Evolutionary conservation across 2,888 invertebrate genomes (phyloP), one percentile per base, ranked within the genome.

Genomic region (Spodoptera picta): DNA sequence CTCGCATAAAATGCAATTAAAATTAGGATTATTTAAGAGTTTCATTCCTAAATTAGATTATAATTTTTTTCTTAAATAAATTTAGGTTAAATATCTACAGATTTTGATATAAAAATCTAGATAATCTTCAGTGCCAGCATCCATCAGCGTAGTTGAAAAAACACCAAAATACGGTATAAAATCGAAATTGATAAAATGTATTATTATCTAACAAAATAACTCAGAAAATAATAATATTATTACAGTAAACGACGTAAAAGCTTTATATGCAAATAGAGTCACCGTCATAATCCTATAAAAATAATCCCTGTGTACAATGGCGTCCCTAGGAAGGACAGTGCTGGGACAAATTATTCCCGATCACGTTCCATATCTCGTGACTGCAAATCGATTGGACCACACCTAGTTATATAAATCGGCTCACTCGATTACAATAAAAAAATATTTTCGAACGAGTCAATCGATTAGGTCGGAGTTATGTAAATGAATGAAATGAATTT

Each of bases 291-390:
- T 42, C n/a, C 41, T 27, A 44, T 27, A 53, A 54, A 43, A 54
- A 36, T 31, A 23, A 36, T n/a, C 10, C 1, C 11, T 48, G n/a
- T n/a, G 10, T 47, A 24, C 42, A 31, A 14, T 36, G 36, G 36
- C 36, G 36, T 9, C 4, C 36, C 10, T 11, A 42, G n/a, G 11
- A 36, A 43, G n/a, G 31, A 36, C 12, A 45, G 27, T 27, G 19
- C 9, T 44, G n/a, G 9, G 65, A 73, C 57, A 64, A 57, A 60
- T 65, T 76, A 72, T 74, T 75, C 72, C 48, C 43, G 41, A 66
- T 71, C 75, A 73, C 77, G 73, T 77, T 66, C 52, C 47, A 31
- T 60, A 64, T 69, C 68, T 58, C 57, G 63, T 69, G 69, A 63
- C 62, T 54, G 65, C 46, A 56, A 73, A 69, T 63, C 73, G 63